phyloP scores from a whole-genome alignment of 2,888 invertebrate genomes.

The Lasioglossum morio region DNA sequence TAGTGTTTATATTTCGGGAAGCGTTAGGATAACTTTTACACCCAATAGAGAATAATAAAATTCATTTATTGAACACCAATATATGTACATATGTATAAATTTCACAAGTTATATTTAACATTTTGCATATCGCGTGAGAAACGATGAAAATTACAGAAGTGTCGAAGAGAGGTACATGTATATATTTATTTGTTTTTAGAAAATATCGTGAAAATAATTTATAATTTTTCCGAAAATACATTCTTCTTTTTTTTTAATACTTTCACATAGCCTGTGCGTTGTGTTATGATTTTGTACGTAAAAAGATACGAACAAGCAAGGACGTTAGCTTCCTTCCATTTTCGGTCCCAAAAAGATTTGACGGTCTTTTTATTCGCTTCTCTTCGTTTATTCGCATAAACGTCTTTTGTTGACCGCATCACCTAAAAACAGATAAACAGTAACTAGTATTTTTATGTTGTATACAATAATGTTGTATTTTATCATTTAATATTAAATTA shows the following conservation, averaged over 20 bases:
- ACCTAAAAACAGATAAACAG: slow-evolving; percentile 26
- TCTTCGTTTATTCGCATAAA: slow-evolving; percentile 6
- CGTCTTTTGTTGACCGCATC: neutral
- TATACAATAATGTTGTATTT: neutral
- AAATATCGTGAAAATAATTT: slow-evolving; percentile 61
- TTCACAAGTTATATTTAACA: slow-evolving; percentile 48
- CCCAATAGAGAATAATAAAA: slow-evolving; percentile 31
- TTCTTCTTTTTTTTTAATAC: slow-evolving; percentile 44
- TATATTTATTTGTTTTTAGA: slow-evolving; percentile 54
- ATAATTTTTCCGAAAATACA: slow-evolving; percentile 53
- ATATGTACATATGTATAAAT: slow-evolving; percentile 54
- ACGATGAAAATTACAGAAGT: slow-evolving; percentile 55
- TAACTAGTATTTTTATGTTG: neutral
- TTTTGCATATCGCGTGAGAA: slow-evolving; percentile 56
- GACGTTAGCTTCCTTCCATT: slow-evolving; percentile 12
- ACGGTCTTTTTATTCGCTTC: neutral
- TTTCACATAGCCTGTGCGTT: slow-evolving; percentile 25
- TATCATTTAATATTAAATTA: neutral
- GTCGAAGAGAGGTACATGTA: slow-evolving; percentile 34
- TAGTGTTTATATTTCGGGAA: neutral
- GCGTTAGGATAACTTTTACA: neutral
- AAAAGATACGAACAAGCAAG: slow-evolving; percentile 7
- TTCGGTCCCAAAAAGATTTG: slow-evolving; percentile 10
- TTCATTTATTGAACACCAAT: slow-evolving; percentile 45
- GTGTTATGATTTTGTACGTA: slow-evolving; percentile 19